Evolutionary conservation across 35 echinoderm and acorn worm species (phyloP).

Genomic region (Amphiura filiformis): DNA sequence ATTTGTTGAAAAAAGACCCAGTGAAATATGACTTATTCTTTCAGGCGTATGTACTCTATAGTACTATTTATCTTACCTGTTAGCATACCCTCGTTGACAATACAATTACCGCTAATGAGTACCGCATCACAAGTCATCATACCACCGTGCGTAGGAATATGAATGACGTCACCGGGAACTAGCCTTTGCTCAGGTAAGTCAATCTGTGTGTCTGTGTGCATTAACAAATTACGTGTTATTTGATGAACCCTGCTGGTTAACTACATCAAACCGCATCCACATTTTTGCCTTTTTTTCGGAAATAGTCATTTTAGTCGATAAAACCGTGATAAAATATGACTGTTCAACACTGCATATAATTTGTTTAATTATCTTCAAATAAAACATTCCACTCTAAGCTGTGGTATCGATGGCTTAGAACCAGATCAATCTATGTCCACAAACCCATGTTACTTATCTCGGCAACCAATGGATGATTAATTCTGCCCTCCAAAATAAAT

Average conservation of each 20-base stretch:
- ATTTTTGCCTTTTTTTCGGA: neutral
- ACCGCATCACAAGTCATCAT: conserved; percentile 84
- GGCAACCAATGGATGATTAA: no score
- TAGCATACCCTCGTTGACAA: conserved; percentile 89
- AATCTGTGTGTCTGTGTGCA: neutral
- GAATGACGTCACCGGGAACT: conserved; percentile 81
- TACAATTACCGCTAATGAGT: conserved; percentile 67
- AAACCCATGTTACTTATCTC: no score
- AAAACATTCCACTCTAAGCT: no score
- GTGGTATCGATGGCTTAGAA: no score
- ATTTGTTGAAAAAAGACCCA: no score
- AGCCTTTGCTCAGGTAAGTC: conserved; percentile 50
- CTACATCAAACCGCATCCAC: neutral
- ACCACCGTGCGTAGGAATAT: conserved; percentile 61
- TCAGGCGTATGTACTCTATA: no score
- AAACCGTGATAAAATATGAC: neutral
- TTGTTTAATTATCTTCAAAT: no score
- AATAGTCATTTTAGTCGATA: neutral
- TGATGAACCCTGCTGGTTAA: neutral
- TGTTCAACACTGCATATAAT: no score
- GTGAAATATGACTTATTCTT: no score
- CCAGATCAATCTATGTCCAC: no score
- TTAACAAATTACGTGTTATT: neutral
- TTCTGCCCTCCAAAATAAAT: no score
- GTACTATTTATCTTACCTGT: no score